Conservation (phyloP, 2,113 vertebrate genomes). For the Aegithalos caudatus region DNA sequence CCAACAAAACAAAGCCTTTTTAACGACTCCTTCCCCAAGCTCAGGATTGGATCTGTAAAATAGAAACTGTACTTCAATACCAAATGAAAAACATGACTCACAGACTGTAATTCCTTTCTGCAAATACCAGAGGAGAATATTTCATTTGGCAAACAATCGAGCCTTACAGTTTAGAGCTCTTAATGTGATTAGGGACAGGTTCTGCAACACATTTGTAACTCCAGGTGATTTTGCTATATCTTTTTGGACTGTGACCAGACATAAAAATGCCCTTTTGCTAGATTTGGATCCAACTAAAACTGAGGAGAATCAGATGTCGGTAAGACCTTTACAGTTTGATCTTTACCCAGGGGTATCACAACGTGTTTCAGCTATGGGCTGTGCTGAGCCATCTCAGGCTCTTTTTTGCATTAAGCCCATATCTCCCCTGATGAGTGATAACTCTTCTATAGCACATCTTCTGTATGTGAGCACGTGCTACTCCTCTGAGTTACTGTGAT, state of each 20-base stretch:
- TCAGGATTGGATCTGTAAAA: slow-evolving; percentile 21
- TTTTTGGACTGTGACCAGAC: slow-evolving; percentile 45
- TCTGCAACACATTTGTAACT: slow-evolving; percentile 68
- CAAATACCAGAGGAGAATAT: slow-evolving; percentile 37
- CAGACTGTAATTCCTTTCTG: slow-evolving; percentile 60
- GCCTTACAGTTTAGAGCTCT: slow-evolving; percentile 56
- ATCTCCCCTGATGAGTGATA: not conserved
- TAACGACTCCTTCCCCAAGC: not conserved
- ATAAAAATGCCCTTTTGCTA: slow-evolving; percentile 9
- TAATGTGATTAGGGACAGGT: slow-evolving; percentile 65
- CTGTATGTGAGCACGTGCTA: not conserved
- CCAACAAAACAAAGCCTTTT: not conserved
- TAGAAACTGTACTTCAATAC: not conserved
- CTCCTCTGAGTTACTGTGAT: not conserved
- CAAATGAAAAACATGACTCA: slow-evolving; percentile 55
- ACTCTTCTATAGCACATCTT: not conserved
- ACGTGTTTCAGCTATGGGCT: not conserved
- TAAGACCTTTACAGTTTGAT: slow-evolving; percentile 18
- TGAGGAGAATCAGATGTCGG: slow-evolving; percentile 40
- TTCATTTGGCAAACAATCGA: slow-evolving; percentile 59
- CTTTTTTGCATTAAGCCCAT: not conserved
- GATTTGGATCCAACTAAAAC: slow-evolving; percentile 40
- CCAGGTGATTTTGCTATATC: slow-evolving; percentile 50
- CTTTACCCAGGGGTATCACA: slow-evolving; percentile 31
- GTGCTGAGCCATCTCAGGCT: not conserved